Evolutionary conservation across 2,113 vertebrate genomes (phyloP), one percentile per base, ranked within the genome.

Genomic region (Diphyllodes magnificus): DNA sequence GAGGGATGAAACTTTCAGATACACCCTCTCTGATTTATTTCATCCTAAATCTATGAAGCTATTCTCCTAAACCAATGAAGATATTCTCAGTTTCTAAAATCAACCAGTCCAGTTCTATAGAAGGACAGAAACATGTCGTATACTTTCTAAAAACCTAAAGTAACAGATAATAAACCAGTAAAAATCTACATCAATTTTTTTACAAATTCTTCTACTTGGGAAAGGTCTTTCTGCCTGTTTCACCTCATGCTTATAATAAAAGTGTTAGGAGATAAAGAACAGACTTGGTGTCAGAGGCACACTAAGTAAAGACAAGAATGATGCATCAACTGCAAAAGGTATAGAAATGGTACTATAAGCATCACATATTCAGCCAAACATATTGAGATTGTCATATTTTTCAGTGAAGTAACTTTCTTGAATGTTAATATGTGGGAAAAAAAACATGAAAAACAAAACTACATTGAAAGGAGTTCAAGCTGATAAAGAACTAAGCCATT

Each of bases 81-180:
- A 7, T 40, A 59, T 8, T 84, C 11, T 89, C 37, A 86, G 14
- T 64, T 81, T 53, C 10, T 35, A 69, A 69, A 72, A 64, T 12
- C 20, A 33, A 72, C 1, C 3, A 54, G 31, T 16, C 4, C 1
- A 1, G 7, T 53, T 70, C 17, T 4, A 18, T 2, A 19, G n/a
- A 51, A 66, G 4, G 19, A 73, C 7, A 45, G 11, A 79, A 65
- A 70, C 33, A 40, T 30, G 6, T 42, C 11, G 3, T 15, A 60
- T 0, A 16, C 5, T 37, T 88, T 51, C 35, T 63, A 81, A 75
- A 91, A 78, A 37, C 11, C 15, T 40, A 37, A 84, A 73, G 4
- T 61, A 56, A 54, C 3, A 61, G 13, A 42, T 28, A 50, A 56
- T 24, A 61, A 53, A 1, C 5, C 14, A 27, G 14, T 33, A 45